Evolutionary conservation across 2,888 invertebrate species (phyloP), one percentile per base, ranked within the genome.

Genomic region (Gisinianus flammeolus): DNA sequence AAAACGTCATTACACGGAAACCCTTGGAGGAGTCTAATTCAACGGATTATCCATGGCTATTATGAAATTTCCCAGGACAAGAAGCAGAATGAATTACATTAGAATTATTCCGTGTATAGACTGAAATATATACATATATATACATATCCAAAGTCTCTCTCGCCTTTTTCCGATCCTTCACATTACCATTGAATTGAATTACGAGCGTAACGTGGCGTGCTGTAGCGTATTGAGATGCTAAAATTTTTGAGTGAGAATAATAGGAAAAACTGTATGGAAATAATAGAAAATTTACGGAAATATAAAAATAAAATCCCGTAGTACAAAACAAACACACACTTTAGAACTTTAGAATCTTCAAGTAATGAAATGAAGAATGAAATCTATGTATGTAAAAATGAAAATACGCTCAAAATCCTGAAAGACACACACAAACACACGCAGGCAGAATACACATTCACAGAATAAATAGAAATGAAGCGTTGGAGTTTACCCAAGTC

Each of bases 401-500:
- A 44, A 6, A 12, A 44, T 44, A 44, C 35, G 19, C 6, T 16
- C 3, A 2, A 44, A 44, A 16, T 44, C 19, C 44, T 16, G 44
- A 6, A 44, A 44, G 19, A 44, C 44, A 16, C 44, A n/a, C 8
- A 44, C 44, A 44, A 44, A 44, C 44, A 44, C 2, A 1, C 44
- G 12, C 2, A 2, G 19, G 16, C 44, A 44, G 16, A 44, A 44
- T 44, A 2, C 3, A 44, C 44, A 44, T 4, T 2, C 3, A 44
- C 44, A 44, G 12, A 44, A 44, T 44, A 19, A 44, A 62, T 62
- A 62, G 62, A 62, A 62, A 26, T 62, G 62, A 26, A 62, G 62
- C 26, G 62, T 62, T 26, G 1, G 62, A 62, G 62, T 62, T 62
- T 62, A 62, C 62, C 62, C 26, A 62, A 62, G 62, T 62, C 62